A percentile compares a stretch with the other conserved stretches of the same genome.
These are phyloP conservation scores for Pyrocoelia pectoralis DNA, from an alignment of 2,888 invertebrate species.

Conservation along the genomic window DNA sequence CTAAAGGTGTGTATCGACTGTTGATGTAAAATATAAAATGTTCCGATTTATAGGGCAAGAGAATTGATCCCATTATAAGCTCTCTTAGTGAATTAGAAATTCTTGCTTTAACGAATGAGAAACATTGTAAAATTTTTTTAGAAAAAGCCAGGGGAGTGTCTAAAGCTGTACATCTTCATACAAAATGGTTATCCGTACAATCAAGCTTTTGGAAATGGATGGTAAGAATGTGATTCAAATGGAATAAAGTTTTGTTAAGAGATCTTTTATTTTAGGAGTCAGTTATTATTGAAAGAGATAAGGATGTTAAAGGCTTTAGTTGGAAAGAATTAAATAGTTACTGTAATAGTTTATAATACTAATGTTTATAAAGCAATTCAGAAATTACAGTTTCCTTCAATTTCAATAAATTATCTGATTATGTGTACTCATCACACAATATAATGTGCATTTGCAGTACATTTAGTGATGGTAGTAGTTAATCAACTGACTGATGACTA, in stretches of 20 bases:
- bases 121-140: constrained; percentile 36
- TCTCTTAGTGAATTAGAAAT: constrained; percentile 32
- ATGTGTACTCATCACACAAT: too few relatives aligned
- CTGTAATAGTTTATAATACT: too few relatives aligned
- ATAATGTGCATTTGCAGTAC: too few relatives aligned
- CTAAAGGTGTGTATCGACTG: constrained; percentile 12
- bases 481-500: too few relatives aligned
- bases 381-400: too few relatives aligned
- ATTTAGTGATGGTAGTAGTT: too few relatives aligned
- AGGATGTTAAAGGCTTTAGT: not conserved
- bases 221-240: constrained; percentile 34
- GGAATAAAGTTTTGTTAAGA: not conserved
- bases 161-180: constrained; percentile 39
- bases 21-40: not conserved
- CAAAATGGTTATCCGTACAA: constrained; percentile 40
- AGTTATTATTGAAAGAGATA: constrained; percentile 16
- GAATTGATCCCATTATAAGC: not conserved
- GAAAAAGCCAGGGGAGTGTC: constrained; percentile 33
- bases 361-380: too few relatives aligned
- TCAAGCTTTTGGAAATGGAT: constrained; percentile 46
- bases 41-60: not conserved
- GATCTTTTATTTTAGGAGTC: constrained; percentile 27
- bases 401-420: too few relatives aligned
- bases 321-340: not conserved
- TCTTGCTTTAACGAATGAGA: constrained; percentile 34